Evolutionary conservation across 2,888 invertebrate species (phyloP).

Genomic region (Patella ulyssiponensis): DNA sequence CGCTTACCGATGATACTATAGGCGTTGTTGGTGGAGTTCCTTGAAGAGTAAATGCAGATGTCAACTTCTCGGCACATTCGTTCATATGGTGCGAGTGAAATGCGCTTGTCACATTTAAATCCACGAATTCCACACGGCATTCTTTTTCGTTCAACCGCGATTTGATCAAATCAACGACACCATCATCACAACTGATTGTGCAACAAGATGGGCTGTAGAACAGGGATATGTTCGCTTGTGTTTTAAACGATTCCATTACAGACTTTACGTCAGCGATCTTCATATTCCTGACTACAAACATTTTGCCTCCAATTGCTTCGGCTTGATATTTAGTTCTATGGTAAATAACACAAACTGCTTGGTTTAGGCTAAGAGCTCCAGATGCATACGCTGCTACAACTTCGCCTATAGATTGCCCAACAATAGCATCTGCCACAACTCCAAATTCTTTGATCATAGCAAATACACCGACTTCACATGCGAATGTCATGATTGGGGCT

Average conservation of each 20-base stretch:
- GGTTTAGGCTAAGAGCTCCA: slow-evolving; percentile 40
- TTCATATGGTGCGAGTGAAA: slow-evolving; percentile 55
- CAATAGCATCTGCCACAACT: slow-evolving; percentile 41
- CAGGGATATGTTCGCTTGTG: slow-evolving; percentile 37
- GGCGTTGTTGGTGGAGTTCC: slow-evolving; percentile 28
- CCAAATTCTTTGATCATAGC: slow-evolving; percentile 45
- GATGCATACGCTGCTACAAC: slow-evolving; percentile 52
- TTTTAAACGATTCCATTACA: slow-evolving; percentile 25
- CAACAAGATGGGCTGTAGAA: slow-evolving; percentile 40
- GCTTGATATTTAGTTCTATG: slow-evolving; percentile 44
- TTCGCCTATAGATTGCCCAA: slow-evolving; percentile 61
- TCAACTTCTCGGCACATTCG: slow-evolving; percentile 36
- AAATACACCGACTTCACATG: slow-evolving; percentile 49
- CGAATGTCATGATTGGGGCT: slow-evolving; percentile 52
- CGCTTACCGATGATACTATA: slow-evolving; percentile 55
- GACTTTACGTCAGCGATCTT: slow-evolving; percentile 35
- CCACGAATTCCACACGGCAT: slow-evolving; percentile 21
- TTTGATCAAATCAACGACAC: slow-evolving; percentile 36
- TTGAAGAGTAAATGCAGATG: slow-evolving; percentile 32
- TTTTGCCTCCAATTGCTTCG: slow-evolving; percentile 45
- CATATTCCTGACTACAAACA: slow-evolving; percentile 48
- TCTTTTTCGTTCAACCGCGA: slow-evolving; percentile 13
- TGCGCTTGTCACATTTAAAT: slow-evolving; percentile 49
- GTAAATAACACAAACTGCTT: slow-evolving; percentile 54
- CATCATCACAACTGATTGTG: slow-evolving; percentile 44